phyloP scores from a whole-genome alignment of 2,797 vertebrate species.

The Myoxocephalus aenaeus region DNA sequence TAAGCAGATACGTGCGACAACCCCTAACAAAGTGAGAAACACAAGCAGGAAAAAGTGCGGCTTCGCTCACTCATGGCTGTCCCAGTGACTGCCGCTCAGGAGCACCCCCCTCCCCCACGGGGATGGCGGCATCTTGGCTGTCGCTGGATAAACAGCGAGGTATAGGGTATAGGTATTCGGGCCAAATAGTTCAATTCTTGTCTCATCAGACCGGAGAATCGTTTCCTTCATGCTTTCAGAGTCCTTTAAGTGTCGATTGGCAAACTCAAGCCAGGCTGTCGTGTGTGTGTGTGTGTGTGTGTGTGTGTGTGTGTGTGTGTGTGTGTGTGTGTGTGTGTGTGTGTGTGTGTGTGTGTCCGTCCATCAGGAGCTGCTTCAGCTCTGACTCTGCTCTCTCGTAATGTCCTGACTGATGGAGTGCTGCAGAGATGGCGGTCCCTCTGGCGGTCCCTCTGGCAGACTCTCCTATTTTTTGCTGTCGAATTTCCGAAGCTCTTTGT shows the following conservation, averaged over 20 bases:
- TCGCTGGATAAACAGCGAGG: constrained; percentile 25
- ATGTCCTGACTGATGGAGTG: constrained; percentile 52
- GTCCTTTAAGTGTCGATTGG: constrained; percentile 58
- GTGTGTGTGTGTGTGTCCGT: no score
- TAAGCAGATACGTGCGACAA: constrained; percentile 2
- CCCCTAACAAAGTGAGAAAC: constrained; percentile 13
- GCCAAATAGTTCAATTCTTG: constrained; percentile 49
- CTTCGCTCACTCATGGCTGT: constrained; percentile 29
- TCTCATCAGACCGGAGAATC: constrained; percentile 61
- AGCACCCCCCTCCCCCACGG: constrained; percentile 17
- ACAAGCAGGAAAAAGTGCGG: constrained; percentile 11
- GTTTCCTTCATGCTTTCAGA: constrained; percentile 60
- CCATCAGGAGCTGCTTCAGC: constrained; percentile 38
- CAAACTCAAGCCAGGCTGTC: constrained; percentile 44
- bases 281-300: no score
- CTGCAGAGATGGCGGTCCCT: constrained; percentile 32
- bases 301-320: no score
- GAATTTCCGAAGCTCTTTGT: constrained; percentile 39
- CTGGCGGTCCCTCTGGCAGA: constrained; percentile 37
- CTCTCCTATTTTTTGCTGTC: constrained; percentile 45
- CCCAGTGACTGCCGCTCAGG: constrained; percentile 36
- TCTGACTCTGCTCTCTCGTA: constrained; percentile 43
- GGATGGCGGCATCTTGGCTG: constrained; percentile 31
- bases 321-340: no score
- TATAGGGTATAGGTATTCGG: constrained; percentile 41